phyloP scores from a whole-genome alignment of 1,140 invertebrate genomes.

The Cephus cinctus region DNA sequence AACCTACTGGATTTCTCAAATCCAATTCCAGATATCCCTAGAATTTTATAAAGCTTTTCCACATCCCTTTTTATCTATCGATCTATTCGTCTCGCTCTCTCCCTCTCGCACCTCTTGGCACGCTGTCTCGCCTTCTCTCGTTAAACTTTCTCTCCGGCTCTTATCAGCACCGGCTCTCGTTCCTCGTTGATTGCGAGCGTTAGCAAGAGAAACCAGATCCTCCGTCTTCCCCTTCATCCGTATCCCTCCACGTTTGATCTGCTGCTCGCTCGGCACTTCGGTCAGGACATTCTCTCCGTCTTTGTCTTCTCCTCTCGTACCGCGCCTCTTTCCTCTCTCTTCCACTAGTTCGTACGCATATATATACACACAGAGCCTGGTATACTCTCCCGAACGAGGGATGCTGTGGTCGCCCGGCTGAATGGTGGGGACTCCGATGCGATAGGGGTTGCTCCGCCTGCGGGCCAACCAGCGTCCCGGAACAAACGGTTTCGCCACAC shows the following conservation, averaged over 20 bases:
- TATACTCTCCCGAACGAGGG: conserved; percentile 19
- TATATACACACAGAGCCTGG: background rate
- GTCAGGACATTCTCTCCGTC: background rate
- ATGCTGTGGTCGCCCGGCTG: conserved; percentile 36
- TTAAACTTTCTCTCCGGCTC: conserved; percentile 4
- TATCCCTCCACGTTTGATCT: no score
- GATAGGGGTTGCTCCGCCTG: conserved; percentile 56
- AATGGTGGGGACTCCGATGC: conserved; percentile 24
- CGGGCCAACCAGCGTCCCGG: conserved; percentile 51
- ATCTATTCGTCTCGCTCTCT: background rate
- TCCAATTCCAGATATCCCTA: no score
- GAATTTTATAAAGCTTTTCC: no score
- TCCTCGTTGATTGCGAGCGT: background rate
- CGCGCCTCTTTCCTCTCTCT: conserved; percentile 3
- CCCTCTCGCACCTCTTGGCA: background rate
- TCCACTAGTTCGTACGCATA: conserved; percentile 5
- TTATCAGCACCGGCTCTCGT: background rate
- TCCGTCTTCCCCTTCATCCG: background rate
- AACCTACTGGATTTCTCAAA: no score
- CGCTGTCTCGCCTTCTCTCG: background rate
- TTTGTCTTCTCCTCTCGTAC: conserved; percentile 6
- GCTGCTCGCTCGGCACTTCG: background rate
- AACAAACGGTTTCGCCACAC: conserved; percentile 49
- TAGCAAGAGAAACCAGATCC: background rate
- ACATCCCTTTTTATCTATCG: no score